Percentiles rank a stretch among this genome's conserved stretches.
Conservation (phyloP, 2,113 vertebrate species). For the Theristicus caerulescens region DNA sequence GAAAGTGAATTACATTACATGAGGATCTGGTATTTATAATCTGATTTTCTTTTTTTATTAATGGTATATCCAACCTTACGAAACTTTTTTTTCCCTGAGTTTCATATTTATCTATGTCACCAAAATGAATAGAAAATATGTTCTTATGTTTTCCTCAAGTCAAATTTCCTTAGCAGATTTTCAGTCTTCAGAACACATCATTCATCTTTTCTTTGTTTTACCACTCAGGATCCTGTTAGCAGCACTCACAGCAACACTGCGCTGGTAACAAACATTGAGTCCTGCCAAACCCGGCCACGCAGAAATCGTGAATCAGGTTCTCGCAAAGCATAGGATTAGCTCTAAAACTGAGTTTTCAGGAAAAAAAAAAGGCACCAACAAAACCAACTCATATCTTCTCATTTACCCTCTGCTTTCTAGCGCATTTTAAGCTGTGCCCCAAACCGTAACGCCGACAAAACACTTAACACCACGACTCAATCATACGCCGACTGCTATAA, state of each 20-base stretch:
- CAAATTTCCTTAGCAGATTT: not conserved
- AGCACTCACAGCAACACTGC: not conserved
- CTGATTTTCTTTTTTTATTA: not conserved
- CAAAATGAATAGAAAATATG: not conserved
- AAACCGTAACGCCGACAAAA: not conserved
- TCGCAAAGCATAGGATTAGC: not conserved
- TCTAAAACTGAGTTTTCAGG: not conserved
- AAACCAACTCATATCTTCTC: not conserved
- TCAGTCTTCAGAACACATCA: not conserved
- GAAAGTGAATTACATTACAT: not conserved
- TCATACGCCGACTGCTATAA: not conserved
- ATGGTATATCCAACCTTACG: not conserved
- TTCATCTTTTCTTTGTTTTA: not conserved
- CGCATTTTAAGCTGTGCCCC: not conserved
- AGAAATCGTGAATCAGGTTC: not conserved
- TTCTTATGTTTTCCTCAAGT: not conserved
- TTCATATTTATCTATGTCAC: not conserved
- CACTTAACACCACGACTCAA: fast-evolving
- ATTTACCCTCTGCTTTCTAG: not conserved
- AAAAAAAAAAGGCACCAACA: not conserved
- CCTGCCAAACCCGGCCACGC: not conserved
- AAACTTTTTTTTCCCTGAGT: not conserved
- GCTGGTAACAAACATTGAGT: not conserved
- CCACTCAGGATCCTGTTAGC: not conserved
- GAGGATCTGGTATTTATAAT: not conserved